A percentile compares a stretch with the other conserved stretches of the same genome.
phyloP scores from a whole-genome alignment of 1,140 invertebrate genomes.

The Eumeta japonica region DNA sequence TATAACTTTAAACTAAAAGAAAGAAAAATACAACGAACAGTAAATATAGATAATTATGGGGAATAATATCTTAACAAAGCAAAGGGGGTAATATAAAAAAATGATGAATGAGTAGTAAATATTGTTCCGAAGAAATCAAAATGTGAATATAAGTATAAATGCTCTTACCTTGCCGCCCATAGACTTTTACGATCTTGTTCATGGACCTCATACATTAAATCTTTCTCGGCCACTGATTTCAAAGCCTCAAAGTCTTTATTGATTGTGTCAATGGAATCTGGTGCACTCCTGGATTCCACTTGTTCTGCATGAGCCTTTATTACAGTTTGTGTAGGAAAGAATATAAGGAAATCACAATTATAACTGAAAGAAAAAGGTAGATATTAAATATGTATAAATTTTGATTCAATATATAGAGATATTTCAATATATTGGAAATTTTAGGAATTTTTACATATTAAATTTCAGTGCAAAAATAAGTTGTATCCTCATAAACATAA shows the following conservation, averaged over 20 bases:
- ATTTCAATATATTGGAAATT: too few species aligned
- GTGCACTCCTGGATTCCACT: conserved; percentile 27
- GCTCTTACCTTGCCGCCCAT: conserved; percentile 76
- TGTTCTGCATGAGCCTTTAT: conserved; percentile 66
- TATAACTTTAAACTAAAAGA: too few species aligned
- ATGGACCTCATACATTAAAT: conserved; percentile 85
- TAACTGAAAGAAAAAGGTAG: conserved; percentile 58
- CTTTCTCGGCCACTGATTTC: conserved; percentile 49
- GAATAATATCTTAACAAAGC: too few species aligned
- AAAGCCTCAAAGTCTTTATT: conserved; percentile 38
- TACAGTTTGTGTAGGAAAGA: conserved; percentile 70
- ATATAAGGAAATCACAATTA: conserved; percentile 64
- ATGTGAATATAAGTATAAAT: background rate
- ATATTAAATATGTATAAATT: too few species aligned
- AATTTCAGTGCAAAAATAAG: too few species aligned
- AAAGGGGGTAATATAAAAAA: too few species aligned
- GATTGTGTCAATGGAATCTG: conserved; percentile 26
- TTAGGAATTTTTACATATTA: too few species aligned
- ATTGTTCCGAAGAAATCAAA: background rate
- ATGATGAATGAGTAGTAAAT: too few species aligned
- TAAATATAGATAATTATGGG: too few species aligned
- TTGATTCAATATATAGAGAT: background rate
- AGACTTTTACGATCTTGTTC: conserved; percentile 85
- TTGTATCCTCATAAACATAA: too few species aligned
- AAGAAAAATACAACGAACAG: too few species aligned